These are phyloP conservation scores for Rousettus madagascariensis DNA, from an alignment of 2,797 vertebrate species.

Conservation along the genomic window DNA sequence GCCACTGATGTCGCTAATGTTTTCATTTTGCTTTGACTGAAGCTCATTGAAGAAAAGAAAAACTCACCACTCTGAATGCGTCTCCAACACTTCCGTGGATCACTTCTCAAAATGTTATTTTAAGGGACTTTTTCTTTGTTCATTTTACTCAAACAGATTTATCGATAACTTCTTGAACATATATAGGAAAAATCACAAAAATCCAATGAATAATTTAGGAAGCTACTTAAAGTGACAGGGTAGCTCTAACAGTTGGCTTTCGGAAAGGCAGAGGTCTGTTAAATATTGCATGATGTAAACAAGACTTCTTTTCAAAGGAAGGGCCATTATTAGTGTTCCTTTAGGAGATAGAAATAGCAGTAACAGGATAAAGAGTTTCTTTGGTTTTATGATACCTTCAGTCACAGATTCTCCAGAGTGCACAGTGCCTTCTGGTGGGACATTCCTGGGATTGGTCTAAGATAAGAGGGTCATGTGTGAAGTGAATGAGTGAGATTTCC, in stretches of 20 bases:
- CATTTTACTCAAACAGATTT: slow-evolving; percentile 47
- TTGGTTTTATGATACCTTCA: background rate
- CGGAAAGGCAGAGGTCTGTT: slow-evolving; percentile 32
- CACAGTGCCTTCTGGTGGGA: no score
- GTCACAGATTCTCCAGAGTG: background rate
- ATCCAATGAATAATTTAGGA: slow-evolving; percentile 64
- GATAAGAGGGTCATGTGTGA: background rate
- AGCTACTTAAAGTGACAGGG: slow-evolving; percentile 26
- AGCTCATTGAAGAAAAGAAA: slow-evolving; percentile 43
- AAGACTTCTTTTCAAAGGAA: slow-evolving; percentile 35
- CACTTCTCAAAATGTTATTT: background rate
- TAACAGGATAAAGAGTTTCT: background rate
- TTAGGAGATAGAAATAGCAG: background rate
- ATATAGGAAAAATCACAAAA: slow-evolving; percentile 59
- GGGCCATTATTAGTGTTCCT: slow-evolving; percentile 26
- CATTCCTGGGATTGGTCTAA: background rate
- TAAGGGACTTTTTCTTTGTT: slow-evolving; percentile 10
- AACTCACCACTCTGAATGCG: background rate
- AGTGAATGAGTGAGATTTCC: background rate
- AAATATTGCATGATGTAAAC: slow-evolving; percentile 51
- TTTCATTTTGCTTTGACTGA: slow-evolving; percentile 44
- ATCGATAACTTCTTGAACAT: slow-evolving; percentile 45
- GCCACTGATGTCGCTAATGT: background rate
- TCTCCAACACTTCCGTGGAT: background rate
- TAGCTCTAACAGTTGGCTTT: slow-evolving; percentile 11